A percentile compares a stretch with the other conserved stretches of the same genome.
Evolutionary conservation across 2,113 vertebrate genomes (phyloP).

Genomic region (Scomber scombrus): DNA sequence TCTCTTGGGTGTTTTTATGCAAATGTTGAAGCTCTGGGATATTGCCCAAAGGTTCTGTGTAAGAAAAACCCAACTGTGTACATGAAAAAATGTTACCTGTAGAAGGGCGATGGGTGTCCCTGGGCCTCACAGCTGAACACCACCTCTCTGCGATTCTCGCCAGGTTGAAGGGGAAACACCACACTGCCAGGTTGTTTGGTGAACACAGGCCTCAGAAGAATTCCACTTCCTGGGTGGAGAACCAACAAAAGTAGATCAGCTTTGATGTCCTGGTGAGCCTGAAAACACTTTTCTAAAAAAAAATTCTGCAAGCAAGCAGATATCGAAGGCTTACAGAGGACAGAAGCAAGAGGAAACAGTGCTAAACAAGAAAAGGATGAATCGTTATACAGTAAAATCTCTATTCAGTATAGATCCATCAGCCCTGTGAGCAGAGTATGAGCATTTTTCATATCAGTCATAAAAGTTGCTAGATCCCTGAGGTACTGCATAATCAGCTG

Average conservation of each 20-base stretch:
- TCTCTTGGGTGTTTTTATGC: not conserved
- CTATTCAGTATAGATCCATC: not conserved
- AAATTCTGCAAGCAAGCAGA: slow-evolving; percentile 25
- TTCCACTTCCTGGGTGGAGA: slow-evolving; percentile 85
- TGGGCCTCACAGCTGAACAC: slow-evolving; percentile 93
- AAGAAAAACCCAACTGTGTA: slow-evolving; percentile 8
- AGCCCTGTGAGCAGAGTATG: slow-evolving; percentile 1
- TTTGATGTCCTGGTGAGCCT: slow-evolving; percentile 35
- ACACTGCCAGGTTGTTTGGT: slow-evolving; percentile 92
- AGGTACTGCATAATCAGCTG: slow-evolving; percentile 55
- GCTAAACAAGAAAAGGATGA: slow-evolving; percentile 6
- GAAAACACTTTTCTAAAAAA: slow-evolving; percentile 24
- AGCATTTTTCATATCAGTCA: slow-evolving; percentile 39
- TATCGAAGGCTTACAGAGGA: slow-evolving; percentile 13
- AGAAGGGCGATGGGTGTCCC: slow-evolving; percentile 90
- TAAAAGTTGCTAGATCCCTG: slow-evolving; percentile 44
- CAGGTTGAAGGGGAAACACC: slow-evolving; percentile 91
- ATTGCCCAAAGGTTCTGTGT: slow-evolving; percentile 1
- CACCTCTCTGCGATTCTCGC: slow-evolving; percentile 90
- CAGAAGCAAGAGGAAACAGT: not conserved
- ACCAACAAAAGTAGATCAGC: slow-evolving; percentile 54
- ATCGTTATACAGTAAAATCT: not conserved
- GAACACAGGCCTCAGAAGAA: slow-evolving; percentile 90
- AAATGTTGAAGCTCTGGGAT: slow-evolving; percentile 30
- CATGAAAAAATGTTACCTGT: slow-evolving; percentile 86